These are phyloP conservation scores for Hipposideros larvatus DNA, from an alignment of 2,797 vertebrate species.

Conservation along the genomic window DNA sequence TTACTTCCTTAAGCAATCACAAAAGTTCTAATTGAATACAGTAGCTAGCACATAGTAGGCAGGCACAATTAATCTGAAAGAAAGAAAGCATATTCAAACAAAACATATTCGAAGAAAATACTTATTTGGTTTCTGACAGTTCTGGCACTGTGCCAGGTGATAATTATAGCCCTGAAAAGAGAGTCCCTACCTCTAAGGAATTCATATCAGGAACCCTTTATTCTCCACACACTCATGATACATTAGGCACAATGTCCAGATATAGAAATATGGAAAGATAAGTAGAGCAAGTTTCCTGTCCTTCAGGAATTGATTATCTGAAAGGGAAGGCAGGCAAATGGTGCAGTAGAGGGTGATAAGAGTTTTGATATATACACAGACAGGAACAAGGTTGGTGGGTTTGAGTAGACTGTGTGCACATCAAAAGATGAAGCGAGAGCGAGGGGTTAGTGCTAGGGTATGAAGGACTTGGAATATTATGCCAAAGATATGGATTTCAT, in stretches of 20 bases:
- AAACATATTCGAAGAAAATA: background rate
- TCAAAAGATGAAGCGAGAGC: background rate
- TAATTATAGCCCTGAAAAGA: background rate
- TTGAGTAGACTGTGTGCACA: background rate
- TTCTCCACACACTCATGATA: background rate
- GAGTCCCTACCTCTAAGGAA: background rate
- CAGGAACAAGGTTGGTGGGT: background rate
- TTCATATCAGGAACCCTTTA: background rate
- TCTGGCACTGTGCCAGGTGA: background rate
- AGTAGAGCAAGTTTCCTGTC: background rate
- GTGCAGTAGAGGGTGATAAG: background rate
- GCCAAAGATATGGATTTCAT: background rate
- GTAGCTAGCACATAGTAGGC: background rate
- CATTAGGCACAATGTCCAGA: background rate
- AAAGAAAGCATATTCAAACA: background rate
- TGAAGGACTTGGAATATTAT: background rate
- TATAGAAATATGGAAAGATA: background rate
- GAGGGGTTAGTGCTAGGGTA: background rate
- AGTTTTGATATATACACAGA: background rate
- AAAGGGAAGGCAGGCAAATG: background rate
- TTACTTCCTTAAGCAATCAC: constrained; percentile 19
- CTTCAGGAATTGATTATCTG: background rate
- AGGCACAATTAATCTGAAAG: background rate
- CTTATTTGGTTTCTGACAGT: background rate
- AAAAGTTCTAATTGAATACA: constrained; percentile 21